A percentile compares a stretch with the other conserved stretches of the same genome.
Conservation (phyloP, 2,113 vertebrate genomes). For the Phyllostomus discolor region DNA sequence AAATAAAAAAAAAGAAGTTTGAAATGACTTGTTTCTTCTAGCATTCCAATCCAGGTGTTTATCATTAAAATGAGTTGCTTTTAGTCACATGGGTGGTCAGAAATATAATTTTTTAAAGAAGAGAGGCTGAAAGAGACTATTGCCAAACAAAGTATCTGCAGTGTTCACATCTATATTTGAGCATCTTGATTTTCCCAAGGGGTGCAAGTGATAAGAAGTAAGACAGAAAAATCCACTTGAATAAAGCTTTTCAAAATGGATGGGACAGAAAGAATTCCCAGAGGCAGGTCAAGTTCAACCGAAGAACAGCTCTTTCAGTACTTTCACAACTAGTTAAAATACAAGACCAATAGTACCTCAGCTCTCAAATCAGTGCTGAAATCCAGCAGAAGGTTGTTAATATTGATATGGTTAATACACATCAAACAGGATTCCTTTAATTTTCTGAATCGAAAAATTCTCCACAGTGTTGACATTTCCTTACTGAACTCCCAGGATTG, state of each 20-base stretch:
- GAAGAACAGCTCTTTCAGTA: slow-evolving; percentile 65
- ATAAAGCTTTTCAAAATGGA: slow-evolving; percentile 35
- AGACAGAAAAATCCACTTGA: slow-evolving; percentile 29
- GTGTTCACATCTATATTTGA: slow-evolving; percentile 45
- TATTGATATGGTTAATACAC: slow-evolving; percentile 86
- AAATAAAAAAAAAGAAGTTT: not conserved
- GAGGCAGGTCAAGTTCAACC: slow-evolving; percentile 70
- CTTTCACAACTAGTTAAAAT: slow-evolving; percentile 77
- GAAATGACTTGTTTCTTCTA: not conserved
- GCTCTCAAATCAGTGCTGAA: slow-evolving; percentile 75
- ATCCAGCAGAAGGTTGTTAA: slow-evolving; percentile 82
- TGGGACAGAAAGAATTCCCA: slow-evolving; percentile 63
- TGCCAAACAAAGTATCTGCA: slow-evolving; percentile 10
- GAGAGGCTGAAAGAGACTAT: not conserved
- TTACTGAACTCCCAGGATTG: slow-evolving; percentile 82
- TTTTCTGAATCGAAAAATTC: slow-evolving; percentile 81
- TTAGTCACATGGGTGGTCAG: not conserved
- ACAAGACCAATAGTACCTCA: slow-evolving; percentile 71
- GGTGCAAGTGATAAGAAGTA: not conserved
- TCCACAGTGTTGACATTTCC: slow-evolving; percentile 83
- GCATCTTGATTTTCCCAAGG: slow-evolving; percentile 35
- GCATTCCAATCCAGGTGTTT: not conserved
- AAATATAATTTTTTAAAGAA: not conserved
- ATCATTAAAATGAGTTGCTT: not conserved
- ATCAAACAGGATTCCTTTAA: slow-evolving; percentile 81